A percentile compares a stretch with the other conserved stretches of the same genome.
Conservation (phyloP, 2,888 invertebrate species). For the Steinernema scapterisci region DNA sequence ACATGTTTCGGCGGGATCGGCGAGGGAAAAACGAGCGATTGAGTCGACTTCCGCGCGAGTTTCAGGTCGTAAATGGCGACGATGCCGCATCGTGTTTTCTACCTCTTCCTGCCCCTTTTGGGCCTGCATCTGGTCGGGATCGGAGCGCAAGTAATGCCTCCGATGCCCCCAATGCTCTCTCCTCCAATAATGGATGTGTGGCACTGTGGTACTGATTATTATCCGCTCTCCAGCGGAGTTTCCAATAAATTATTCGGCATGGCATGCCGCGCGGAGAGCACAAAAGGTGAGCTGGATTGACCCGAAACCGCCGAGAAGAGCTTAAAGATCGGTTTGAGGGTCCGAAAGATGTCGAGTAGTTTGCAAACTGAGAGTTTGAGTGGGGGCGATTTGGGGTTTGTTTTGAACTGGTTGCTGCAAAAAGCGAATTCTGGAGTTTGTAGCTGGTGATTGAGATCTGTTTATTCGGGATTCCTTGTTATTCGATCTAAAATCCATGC, state of each 20-base stretch:
- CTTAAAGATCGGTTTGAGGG: no score
- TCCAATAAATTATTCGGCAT: slow-evolving; percentile 3
- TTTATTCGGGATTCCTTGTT: no score
- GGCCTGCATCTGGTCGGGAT: no score
- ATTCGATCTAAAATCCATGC: no score
- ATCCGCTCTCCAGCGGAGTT: not conserved
- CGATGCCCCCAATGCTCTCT: not conserved
- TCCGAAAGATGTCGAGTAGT: no score
- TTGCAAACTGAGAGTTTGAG: no score
- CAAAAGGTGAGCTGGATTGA: not conserved
- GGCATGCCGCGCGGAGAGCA: not conserved
- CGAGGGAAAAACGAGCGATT: no score
- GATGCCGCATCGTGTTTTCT: not conserved
- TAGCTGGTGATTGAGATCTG: no score
- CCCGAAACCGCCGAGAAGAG: no score
- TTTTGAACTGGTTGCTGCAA: no score
- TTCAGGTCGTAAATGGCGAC: not conserved
- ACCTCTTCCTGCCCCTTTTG: not conserved
- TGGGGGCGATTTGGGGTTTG: no score
- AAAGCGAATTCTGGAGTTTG: no score
- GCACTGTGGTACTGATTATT: slow-evolving; percentile 10
- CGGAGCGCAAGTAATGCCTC: not conserved
- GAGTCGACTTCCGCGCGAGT: slow-evolving; percentile 1
- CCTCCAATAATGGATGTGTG: not conserved
- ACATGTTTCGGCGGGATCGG: not conserved